Conservation (phyloP, 2,888 invertebrate genomes). For the Hyles lineata region DNA sequence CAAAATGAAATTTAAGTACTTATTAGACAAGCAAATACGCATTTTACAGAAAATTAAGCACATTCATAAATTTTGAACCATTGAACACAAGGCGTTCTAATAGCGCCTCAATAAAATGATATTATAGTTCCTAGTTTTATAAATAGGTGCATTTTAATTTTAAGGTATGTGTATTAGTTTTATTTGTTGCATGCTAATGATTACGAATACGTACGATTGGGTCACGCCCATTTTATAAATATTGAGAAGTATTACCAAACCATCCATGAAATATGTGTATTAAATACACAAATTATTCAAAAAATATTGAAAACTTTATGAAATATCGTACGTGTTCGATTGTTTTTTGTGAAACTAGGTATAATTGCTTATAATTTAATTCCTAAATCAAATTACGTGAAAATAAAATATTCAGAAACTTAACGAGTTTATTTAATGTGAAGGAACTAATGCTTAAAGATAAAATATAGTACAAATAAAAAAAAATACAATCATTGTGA, state of each 20-base stretch:
- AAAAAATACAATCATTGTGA: not conserved
- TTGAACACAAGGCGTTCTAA: conserved; percentile 8
- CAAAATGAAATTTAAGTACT: not conserved
- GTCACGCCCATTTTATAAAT: not conserved
- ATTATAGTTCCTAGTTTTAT: conserved; percentile 73
- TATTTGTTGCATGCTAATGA: conserved; percentile 5
- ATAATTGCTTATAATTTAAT: conserved; percentile 17
- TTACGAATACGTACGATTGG: conserved; percentile 16
- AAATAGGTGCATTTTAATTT: conserved; percentile 79
- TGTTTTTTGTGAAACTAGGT: not conserved
- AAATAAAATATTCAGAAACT: conserved; percentile 8
- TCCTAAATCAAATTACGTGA: conserved; percentile 1
- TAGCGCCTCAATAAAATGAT: conserved; percentile 29
- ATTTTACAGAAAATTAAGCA: not conserved
- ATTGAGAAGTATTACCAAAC: not conserved
- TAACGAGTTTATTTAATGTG: conserved; percentile 5
- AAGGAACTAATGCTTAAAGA: not conserved
- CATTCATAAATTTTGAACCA: not conserved
- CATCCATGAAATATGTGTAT: not conserved
- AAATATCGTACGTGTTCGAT: conserved; percentile 8
- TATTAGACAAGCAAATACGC: not conserved
- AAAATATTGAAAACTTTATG: not conserved
- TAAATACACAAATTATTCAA: no score
- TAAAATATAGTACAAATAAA: conserved; percentile 17
- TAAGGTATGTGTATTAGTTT: conserved; percentile 32